phyloP scores from a whole-genome alignment of 2,113 vertebrate species.

The Pitta sordida region DNA sequence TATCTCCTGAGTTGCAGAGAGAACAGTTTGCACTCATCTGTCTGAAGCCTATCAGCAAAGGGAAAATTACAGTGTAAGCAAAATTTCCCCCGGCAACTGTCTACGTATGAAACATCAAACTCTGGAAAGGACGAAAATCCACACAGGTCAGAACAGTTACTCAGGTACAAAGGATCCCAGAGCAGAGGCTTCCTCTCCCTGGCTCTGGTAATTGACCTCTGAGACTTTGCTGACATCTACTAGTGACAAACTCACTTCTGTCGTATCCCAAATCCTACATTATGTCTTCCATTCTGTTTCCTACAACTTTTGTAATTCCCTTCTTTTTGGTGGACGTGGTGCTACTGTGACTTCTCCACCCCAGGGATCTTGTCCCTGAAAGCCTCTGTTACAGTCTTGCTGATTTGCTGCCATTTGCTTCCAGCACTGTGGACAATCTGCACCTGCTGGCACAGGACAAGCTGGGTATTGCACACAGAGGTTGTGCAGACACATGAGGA shows the following conservation, averaged over 20 bases:
- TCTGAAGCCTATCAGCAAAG: constrained; percentile 37
- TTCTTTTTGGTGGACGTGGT: fast-evolving
- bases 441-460: fast-evolving
- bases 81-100: constrained; percentile 37
- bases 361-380: neutral
- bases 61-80: constrained; percentile 45
- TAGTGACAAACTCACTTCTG: neutral
- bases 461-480: neutral
- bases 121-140: neutral
- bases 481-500: fast-evolving
- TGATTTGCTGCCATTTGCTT: neutral
- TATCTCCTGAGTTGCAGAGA: constrained; percentile 36
- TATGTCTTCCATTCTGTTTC: neutral
- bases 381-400: neutral
- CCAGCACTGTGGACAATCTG: neutral
- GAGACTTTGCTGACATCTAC: neutral
- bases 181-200: neutral
- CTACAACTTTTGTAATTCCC: neutral
- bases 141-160: neutral
- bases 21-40: constrained; percentile 44
- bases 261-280: fast-evolving
- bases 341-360: neutral
- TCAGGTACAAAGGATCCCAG: neutral
- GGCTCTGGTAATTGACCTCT: neutral
- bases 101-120: neutral